Percentiles rank a stretch among this genome's conserved stretches.
These are phyloP conservation scores for Mesocentrotus franciscanus DNA, from an alignment of 53 echinoderm and acorn worm genomes.

Conservation along the genomic window DNA sequence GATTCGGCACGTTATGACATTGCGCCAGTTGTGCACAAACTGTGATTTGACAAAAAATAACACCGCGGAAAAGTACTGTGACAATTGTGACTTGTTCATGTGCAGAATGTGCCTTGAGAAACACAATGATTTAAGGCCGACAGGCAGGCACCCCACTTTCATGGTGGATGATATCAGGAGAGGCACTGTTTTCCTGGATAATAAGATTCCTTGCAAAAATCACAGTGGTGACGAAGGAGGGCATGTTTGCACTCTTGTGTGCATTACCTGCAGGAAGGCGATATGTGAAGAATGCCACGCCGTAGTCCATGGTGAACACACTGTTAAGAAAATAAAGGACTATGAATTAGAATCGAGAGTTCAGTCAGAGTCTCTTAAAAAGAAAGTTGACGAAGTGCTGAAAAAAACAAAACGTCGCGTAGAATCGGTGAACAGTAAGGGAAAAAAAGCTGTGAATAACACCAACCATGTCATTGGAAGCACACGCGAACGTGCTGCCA, in stretches of 20 bases:
- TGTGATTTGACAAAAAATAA: background rate
- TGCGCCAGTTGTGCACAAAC: background rate
- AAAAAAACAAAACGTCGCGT: background rate
- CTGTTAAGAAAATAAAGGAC: background rate
- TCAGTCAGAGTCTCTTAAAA: background rate
- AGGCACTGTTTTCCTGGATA: background rate
- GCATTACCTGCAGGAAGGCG: background rate
- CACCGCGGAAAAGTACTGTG: background rate
- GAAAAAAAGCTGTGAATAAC: background rate
- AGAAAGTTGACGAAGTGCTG: background rate
- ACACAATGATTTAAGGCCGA: background rate
- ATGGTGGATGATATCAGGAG: background rate
- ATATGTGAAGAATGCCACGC: background rate
- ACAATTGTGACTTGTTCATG: background rate
- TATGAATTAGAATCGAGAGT: background rate
- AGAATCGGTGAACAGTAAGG: background rate
- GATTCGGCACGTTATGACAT: background rate
- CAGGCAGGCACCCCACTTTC: background rate
- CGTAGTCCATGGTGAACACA: background rate
- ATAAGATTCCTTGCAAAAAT: background rate
- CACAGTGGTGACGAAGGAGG: background rate
- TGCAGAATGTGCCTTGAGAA: background rate
- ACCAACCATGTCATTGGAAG: background rate
- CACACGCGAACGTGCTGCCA: background rate
- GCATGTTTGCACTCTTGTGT: constrained; percentile 4